Conservation (phyloP, 2,113 vertebrate species). For the Elgaria multicarinata region DNA sequence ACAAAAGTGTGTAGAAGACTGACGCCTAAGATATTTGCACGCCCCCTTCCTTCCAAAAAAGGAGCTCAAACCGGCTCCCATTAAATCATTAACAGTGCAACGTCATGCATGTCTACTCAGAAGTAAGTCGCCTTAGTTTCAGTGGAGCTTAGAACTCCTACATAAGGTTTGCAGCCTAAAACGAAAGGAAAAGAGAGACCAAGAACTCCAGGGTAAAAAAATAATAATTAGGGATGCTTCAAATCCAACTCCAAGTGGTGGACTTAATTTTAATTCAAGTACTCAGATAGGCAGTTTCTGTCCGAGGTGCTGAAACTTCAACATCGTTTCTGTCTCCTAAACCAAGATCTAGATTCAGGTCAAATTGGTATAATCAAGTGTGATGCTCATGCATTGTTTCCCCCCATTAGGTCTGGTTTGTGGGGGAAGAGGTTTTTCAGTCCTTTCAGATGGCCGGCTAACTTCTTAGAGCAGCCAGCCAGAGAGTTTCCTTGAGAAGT, state of each 20-base stretch:
- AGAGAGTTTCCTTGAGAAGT: neutral
- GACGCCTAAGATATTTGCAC: too few relatives aligned
- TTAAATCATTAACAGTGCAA: too few relatives aligned
- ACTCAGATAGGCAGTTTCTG: neutral
- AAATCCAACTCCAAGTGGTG: neutral
- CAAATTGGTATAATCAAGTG: neutral
- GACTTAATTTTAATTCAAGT: neutral
- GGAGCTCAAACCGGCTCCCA: neutral
- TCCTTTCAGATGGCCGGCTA: neutral
- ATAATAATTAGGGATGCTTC: neutral
- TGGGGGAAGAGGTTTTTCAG: neutral
- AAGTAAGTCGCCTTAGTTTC: too few relatives aligned
- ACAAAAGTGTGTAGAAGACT: too few relatives aligned
- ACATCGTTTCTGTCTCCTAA: neutral
- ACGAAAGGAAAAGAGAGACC: too few relatives aligned
- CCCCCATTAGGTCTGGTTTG: neutral
- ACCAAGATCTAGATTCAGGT: neutral
- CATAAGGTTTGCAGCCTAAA: too few relatives aligned
- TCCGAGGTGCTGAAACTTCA: slow-evolving; percentile 10
- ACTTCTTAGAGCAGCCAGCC: neutral
- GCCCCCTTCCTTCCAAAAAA: neutral
- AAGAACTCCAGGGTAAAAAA: too few relatives aligned
- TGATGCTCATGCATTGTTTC: neutral
- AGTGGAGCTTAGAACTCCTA: too few relatives aligned
- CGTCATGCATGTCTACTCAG: too few relatives aligned